Evolutionary conservation across 2,888 invertebrate genomes (phyloP), one percentile per base, ranked within the genome.

Genomic region (Scelioninae gen. 1): DNA sequence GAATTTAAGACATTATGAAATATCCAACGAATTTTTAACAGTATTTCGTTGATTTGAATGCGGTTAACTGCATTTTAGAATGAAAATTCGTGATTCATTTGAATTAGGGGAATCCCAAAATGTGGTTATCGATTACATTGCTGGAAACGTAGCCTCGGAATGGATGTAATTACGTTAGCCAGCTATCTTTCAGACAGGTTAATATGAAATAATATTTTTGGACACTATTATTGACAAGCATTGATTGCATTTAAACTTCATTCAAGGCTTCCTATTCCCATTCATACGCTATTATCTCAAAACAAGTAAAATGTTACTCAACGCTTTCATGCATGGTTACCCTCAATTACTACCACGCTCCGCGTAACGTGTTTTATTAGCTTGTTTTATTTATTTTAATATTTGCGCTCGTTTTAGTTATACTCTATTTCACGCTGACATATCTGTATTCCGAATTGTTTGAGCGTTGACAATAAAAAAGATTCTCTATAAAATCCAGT

Each of bases 311-410:
- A 77, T 82, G 77, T 82, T 82, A 68, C 77, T 77, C 77, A 72
- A 66, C 82, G 77, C 74, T 78, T 78, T 77, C 78, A 78, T 75
- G 82, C 78, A 82, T 82, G 78, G 82, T 63, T 82, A 78, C 78
- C 69, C 75, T 65, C 78, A 82, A 82, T 82, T 82, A 82, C 72
- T 68, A 77, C 82, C 72, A 72, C 72, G 72, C 77, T 78, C 53
- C 11, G 56, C 49, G 60, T 72, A 68, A 72, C 66, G 81, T 65
- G 71, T 72, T 82, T 82, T 77, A 77, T 76, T 82, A 53, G 53
- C 66, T 23, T 56, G 32, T 71, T 82, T 65, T 60, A 82, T 82
- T 58, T 66, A 40, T 69, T 56, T 51, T 43, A 75, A 69, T 62
- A 79, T 60, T 66, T 45, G n/a, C 31, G 9, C 23, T 29, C 53